Evolutionary conservation across 2,888 invertebrate genomes (phyloP), one percentile per base, ranked within the genome.

Genomic region (Drosophila percnosoma): DNA sequence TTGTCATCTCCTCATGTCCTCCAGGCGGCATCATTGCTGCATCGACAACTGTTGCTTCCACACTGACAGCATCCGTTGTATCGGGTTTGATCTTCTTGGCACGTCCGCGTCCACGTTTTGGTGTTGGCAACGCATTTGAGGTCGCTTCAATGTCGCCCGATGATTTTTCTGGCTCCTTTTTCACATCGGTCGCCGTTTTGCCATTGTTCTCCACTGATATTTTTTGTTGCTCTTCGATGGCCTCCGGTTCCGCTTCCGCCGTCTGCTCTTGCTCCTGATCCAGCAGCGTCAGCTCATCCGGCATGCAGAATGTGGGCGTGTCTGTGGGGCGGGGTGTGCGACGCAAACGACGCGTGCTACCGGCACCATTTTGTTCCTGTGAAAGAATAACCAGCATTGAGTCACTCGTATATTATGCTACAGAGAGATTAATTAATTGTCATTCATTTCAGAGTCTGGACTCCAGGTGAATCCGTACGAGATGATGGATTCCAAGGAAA

Each of bases 31-130:
- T 62, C 10, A 59, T 66, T 8, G 6, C 33, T 1, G 45, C 24
- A n/a, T 38, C 54, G 6, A 4, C 21, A 6, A 57, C n/a, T 31
- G 42, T 29, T 27, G 38, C 27, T 29, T 71, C 70, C 40, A 48
- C 10, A 5, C 60, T 18, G 34, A 33, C 21, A 11, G 80, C 89
- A 15, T 45, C 45, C 8, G 13, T 15, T 21, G 61, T 54, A 24
- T 85, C 86, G 2, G 72, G 65, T 59, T 65, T 78, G 13, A 84
- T 74, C 68, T 90, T 90, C 62, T 87, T 89, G 74, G 87, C 89
- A 53, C 90, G 91, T 38, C 90, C 90, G 24, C 90, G 84, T 27
- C 90, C 90, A 8, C 90, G 91, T 52, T 91, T 90, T 15, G 86
- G 75, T 27, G 63, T 59, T n/a, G 78, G 59, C n/a, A 58, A 55